These are phyloP conservation scores for Ispidina lecontei DNA, from an alignment of 2,797 vertebrate species.

Conservation along the genomic window DNA sequence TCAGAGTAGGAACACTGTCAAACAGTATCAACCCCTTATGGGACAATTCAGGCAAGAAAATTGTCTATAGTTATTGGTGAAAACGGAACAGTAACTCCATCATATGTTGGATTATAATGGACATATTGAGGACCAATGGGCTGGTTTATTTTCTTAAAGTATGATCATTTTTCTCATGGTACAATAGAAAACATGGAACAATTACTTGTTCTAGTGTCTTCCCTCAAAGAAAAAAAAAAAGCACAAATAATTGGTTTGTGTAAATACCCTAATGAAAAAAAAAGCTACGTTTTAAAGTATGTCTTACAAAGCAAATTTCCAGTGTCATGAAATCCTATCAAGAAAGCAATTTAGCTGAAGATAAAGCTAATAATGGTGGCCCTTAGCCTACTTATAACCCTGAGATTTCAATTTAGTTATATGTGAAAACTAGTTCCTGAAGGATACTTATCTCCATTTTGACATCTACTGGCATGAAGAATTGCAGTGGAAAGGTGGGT, in stretches of 20 bases:
- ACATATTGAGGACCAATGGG: background rate
- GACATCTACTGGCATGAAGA: background rate
- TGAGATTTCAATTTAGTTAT: background rate
- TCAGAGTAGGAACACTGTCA: background rate
- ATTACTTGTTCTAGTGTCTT: background rate
- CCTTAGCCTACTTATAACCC: background rate
- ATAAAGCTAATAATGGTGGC: background rate
- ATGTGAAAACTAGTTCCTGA: constrained; percentile 22
- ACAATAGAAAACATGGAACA: background rate
- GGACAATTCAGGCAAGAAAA: background rate
- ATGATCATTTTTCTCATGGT: background rate
- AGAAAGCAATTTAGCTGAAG: constrained; percentile 7
- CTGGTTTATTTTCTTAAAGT: background rate
- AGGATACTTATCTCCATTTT: background rate
- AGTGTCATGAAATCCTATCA: background rate
- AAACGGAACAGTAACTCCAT: background rate
- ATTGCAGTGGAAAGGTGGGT: rapidly evolving
- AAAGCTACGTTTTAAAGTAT: background rate
- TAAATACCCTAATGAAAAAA: background rate
- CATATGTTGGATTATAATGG: background rate
- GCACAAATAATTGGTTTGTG: background rate
- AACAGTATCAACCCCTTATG: background rate
- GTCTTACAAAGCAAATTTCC: background rate
- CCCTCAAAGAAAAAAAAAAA: background rate
- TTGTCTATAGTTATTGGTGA: background rate